Conservation (phyloP, 2,113 vertebrate genomes). For the Plecturocebus donacophilus region DNA sequence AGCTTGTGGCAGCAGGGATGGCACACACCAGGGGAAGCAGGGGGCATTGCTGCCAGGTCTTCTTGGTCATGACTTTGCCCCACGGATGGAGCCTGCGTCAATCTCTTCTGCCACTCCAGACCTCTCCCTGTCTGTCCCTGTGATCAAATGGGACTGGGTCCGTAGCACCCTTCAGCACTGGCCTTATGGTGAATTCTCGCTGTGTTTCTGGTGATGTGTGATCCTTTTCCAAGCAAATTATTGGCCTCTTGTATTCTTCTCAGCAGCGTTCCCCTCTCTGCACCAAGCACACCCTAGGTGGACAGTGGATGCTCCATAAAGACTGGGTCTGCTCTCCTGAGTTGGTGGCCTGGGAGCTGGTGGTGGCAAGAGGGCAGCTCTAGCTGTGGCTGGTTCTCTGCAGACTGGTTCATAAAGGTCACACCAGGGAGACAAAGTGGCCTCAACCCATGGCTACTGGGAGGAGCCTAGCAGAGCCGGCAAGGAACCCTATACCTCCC, state of each 20-base stretch:
- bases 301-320: background rate
- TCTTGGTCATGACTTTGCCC: background rate
- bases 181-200: background rate
- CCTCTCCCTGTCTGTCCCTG: background rate
- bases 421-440: background rate
- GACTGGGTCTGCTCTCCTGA: background rate
- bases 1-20: background rate
- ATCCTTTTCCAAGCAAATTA: background rate
- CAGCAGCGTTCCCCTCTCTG: background rate
- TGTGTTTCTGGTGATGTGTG: fast-evolving
- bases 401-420: background rate
- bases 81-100: background rate
- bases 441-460: background rate
- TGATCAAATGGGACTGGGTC: background rate
- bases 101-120: background rate
- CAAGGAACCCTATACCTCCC: background rate
- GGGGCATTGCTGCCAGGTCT: background rate
- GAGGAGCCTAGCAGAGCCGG: background rate
- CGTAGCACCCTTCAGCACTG: fast-evolving
- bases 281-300: background rate
- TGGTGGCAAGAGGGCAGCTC: background rate
- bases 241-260: background rate
- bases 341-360: background rate
- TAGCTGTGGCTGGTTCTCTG: background rate
- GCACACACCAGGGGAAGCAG: fast-evolving